Base-by-base conservation (phyloP, 1,140 invertebrate species). In the Saccostrea glomerata region DNA sequence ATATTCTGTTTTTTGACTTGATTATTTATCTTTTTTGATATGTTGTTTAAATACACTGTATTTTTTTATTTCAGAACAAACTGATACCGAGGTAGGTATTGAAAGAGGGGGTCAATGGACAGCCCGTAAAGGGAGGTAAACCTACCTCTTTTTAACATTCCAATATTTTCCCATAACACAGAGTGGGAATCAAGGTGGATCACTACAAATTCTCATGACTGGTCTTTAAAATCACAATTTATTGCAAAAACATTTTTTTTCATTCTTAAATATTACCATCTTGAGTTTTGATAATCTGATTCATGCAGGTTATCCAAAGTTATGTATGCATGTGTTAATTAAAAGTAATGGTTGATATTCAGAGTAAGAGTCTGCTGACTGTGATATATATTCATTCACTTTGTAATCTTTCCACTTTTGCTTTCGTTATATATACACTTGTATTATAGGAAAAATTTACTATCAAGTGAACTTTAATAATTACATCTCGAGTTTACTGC, bases 61-160 rank as follows among this genome's bases (percentile, higher is more conserved):
- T 36, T 36, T 36, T 36, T 63, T 2, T 63, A 63, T 63, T 63
- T 63, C 30, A 36, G 30, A 36, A 36, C 30, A 36, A 36, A 36
- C 30, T 36, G 30, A 82, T 47, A 82, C 7, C n/a, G 23, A 82
- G 30, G 77, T 82, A 82, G 30, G 77, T 82, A 82, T 82, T 5
- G 11, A 47, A 82, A 82, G 40, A 82, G 77, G 77, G 40, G 77
- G 77, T 82, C 77, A 82, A 82, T 36, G 77, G 77, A 30, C 77
- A 82, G 77, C 40, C 77, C 77, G 77, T 82, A 82, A 82, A 82
- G 77, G 77, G 77, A 82, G 77, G 77, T 82, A 17, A 82, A 82
- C 77, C 77, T 82, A 82, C 77, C 77, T 82, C 40, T 82, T 82
- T 66, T 20, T 66, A 66, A 13, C 5, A 20, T 66, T 7, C 60